Evolutionary conservation across 2,888 invertebrate species (phyloP).

Genomic region (Eustalomyia histrio): DNA sequence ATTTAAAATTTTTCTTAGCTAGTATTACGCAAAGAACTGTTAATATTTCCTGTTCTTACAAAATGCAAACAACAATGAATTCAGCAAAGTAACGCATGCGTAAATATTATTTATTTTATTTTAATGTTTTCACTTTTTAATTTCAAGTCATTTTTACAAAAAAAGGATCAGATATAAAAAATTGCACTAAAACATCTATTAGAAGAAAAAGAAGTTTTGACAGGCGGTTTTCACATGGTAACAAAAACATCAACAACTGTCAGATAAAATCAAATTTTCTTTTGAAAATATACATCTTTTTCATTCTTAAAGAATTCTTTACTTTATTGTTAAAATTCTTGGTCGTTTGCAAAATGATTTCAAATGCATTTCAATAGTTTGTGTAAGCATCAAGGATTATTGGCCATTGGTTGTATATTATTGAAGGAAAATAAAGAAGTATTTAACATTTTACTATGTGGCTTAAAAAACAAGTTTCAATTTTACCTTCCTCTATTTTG

Average conservation of each 20-base stretch:
- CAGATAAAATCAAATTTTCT: slow-evolving; percentile 64
- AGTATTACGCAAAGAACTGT: slow-evolving; percentile 48
- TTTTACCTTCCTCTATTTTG: slow-evolving; percentile 19
- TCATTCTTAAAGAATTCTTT: slow-evolving; percentile 26
- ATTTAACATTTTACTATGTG: neutral
- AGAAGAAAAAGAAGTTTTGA: slow-evolving; percentile 53
- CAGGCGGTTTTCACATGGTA: slow-evolving; percentile 63
- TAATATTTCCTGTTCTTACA: slow-evolving; percentile 60
- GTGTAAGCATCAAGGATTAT: slow-evolving; percentile 57
- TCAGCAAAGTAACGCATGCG: slow-evolving; percentile 45
- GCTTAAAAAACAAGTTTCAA: neutral
- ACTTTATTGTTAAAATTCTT: slow-evolving; percentile 29
- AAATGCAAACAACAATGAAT: slow-evolving; percentile 11
- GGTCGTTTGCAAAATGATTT: slow-evolving; percentile 39
- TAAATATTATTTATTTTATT: slow-evolving; percentile 43
- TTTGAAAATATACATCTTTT: slow-evolving; percentile 12
- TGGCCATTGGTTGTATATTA: slow-evolving; percentile 34
- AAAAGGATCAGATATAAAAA: slow-evolving; percentile 5
- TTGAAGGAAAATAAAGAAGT: neutral
- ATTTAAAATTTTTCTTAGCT: slow-evolving; percentile 19
- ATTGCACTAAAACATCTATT: neutral
- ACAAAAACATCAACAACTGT: slow-evolving; percentile 65
- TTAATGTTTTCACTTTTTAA: slow-evolving; percentile 60
- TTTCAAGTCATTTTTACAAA: slow-evolving; percentile 55
- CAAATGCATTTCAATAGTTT: slow-evolving; percentile 46